Evolutionary conservation across 2,888 invertebrate species (phyloP).

Genomic region (Malthinus flaveolus): DNA sequence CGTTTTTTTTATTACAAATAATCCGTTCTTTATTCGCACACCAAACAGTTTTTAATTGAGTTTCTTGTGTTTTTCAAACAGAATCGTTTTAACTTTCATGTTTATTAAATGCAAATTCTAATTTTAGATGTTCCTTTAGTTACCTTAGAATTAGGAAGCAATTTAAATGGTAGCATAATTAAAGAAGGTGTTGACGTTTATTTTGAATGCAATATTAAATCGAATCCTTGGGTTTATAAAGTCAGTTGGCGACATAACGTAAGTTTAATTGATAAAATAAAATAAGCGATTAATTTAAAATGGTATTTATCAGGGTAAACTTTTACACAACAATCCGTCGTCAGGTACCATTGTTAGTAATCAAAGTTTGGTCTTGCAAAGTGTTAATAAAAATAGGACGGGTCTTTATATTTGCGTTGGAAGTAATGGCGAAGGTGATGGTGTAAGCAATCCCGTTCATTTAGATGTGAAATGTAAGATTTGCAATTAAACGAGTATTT

Average conservation of each 20-base stretch:
- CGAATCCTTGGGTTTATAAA: conserved; percentile 82
- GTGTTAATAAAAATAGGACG: conserved; percentile 73
- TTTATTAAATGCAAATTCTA: conserved; percentile 6
- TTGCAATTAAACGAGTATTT: background rate
- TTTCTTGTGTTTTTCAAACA: background rate
- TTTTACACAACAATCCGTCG: conserved; percentile 77
- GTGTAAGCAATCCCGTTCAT: conserved; percentile 82
- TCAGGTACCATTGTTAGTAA: conserved; percentile 85
- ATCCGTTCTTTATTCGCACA: too few relatives aligned
- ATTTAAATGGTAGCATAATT: conserved; percentile 75
- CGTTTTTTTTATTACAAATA: too few relatives aligned
- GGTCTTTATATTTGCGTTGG: conserved; percentile 89
- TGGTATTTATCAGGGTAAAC: conserved; percentile 64
- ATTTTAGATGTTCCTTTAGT: conserved; percentile 82
- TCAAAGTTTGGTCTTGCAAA: conserved; percentile 87
- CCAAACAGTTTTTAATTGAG: background rate
- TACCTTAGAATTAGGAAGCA: conserved; percentile 79
- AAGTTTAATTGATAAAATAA: conserved; percentile 50
- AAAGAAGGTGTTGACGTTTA: conserved; percentile 89
- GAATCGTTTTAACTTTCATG: background rate
- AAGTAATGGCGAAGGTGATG: conserved; percentile 85
- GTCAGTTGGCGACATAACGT: conserved; percentile 79
- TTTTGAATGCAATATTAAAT: conserved; percentile 88
- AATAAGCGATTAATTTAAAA: conserved; percentile 5
- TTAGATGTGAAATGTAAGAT: conserved; percentile 84